Evolutionary conservation across 2,797 vertebrate genomes (phyloP).

Genomic region (Macropus fuliginosus): DNA sequence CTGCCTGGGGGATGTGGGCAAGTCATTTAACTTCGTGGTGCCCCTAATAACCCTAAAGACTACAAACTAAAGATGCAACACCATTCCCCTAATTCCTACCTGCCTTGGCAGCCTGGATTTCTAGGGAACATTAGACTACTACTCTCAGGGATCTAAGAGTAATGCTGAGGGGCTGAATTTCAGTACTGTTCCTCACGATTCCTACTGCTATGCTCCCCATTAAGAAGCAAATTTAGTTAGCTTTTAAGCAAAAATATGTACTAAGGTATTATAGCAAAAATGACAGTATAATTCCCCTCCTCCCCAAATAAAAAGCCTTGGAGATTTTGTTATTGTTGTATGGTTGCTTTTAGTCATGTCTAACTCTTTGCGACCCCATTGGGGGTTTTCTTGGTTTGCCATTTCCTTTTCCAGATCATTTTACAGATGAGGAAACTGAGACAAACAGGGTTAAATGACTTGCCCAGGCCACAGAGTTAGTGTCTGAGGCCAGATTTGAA

Average conservation of each 20-base stretch:
- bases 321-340: not conserved
- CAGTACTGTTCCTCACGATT: not conserved
- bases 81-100: not conserved
- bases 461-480: not conserved
- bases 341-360: not conserved
- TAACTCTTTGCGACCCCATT: not conserved
- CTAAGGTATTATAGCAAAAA: not conserved
- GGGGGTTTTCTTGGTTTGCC: not conserved
- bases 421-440: slow-evolving; percentile 9
- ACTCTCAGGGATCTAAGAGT: not conserved
- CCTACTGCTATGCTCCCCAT: not conserved
- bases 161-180: not conserved
- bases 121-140: not conserved
- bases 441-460: not conserved
- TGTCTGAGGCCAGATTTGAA: not conserved
- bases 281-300: not conserved
- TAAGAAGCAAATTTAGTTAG: not conserved
- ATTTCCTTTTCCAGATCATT: not conserved
- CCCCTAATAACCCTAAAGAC: not conserved
- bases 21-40: not conserved
- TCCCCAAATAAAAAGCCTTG: too few relatives aligned
- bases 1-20: not conserved
- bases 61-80: not conserved
- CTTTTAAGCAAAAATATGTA: not conserved
- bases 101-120: not conserved